Evolutionary conservation across 2,888 invertebrate species (phyloP).

Genomic region (Agrypnus murinus): DNA sequence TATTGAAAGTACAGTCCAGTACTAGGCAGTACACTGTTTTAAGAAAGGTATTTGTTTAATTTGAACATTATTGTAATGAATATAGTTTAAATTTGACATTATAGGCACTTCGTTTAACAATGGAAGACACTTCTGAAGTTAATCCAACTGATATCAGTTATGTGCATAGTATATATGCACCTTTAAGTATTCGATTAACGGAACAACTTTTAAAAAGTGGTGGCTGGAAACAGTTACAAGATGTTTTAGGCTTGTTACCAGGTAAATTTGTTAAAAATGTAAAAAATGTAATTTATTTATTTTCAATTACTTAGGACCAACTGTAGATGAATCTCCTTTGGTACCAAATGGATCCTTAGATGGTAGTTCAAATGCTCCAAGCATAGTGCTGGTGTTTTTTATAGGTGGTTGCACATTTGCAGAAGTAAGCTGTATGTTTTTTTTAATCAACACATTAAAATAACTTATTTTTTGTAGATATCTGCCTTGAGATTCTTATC

Average conservation of each 20-base stretch:
- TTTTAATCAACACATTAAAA: too few species aligned
- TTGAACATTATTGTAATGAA: not conserved
- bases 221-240: constrained; percentile 87
- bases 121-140: constrained; percentile 90
- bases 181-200: constrained; percentile 89
- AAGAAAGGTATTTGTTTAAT: constrained; percentile 75
- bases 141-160: constrained; percentile 92
- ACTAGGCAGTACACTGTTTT: constrained; percentile 83
- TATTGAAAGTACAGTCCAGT: constrained; percentile 85
- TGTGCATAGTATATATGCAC: constrained; percentile 95
- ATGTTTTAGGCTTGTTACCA: constrained; percentile 87
- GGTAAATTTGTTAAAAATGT: constrained; percentile 67
- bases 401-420: constrained; percentile 98
- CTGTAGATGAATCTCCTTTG: constrained; percentile 78
- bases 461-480: constrained; percentile 70
- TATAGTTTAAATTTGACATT: constrained; percentile 2
- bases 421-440: constrained; percentile 73
- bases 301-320: constrained; percentile 72
- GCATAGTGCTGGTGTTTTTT: constrained; percentile 93
- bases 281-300: not conserved
- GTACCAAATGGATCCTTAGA: constrained; percentile 63
- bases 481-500: constrained; percentile 84
- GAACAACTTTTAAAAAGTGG: constrained; percentile 86
- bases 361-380: constrained; percentile 74
- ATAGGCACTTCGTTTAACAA: constrained; percentile 86